Percentiles rank a stretch among this genome's conserved stretches.
Evolutionary conservation across 2,797 vertebrate genomes (phyloP).

Genomic region (Sebastes taczanowskii): DNA sequence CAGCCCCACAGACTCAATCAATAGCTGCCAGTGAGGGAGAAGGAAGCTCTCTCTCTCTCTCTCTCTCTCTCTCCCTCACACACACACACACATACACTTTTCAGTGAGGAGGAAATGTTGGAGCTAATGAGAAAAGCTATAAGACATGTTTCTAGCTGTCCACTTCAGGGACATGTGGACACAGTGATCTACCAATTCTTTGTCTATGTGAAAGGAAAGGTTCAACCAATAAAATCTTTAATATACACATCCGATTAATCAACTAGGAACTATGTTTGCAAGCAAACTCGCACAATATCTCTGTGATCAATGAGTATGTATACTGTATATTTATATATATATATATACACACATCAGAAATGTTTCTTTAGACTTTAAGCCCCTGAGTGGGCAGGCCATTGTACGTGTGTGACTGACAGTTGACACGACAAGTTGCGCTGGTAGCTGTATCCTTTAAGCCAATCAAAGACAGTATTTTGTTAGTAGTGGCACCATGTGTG

Average conservation of each 20-base stretch:
- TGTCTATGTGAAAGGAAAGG: neutral
- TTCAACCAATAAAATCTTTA: neutral
- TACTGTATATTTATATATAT: no score
- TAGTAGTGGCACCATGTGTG: no score
- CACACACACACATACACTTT: neutral
- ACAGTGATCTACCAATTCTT: neutral
- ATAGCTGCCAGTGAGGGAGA: constrained; percentile 57
- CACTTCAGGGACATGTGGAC: constrained; percentile 8
- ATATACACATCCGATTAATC: neutral
- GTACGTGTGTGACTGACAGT: no score
- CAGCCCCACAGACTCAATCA: constrained; percentile 67
- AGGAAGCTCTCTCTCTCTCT: neutral
- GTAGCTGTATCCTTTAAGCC: neutral
- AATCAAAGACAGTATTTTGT: neutral
- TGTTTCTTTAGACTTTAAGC: no score
- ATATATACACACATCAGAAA: no score
- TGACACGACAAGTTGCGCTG: neutral
- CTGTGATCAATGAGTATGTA: neutral
- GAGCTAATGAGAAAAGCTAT: constrained; percentile 45
- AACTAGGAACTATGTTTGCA: neutral
- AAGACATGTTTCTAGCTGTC: constrained; percentile 20
- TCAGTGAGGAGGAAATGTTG: constrained; percentile 18
- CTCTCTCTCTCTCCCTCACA: neutral
- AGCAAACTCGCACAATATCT: neutral
- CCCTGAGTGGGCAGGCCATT: no score